Conservation (phyloP, 2,888 invertebrate genomes). For the Pseudococcus longispinus region DNA sequence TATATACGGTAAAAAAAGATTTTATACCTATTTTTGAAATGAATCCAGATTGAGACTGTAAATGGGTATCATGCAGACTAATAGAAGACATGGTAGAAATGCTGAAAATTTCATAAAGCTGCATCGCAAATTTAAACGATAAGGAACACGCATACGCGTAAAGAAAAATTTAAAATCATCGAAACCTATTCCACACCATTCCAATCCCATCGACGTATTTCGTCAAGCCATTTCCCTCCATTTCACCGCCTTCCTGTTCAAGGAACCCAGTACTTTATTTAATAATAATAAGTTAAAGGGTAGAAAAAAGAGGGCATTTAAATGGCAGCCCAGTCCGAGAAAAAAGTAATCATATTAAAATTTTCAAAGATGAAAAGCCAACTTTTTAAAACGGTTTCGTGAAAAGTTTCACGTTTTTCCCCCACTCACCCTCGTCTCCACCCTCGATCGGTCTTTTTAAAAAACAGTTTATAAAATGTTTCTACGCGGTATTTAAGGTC, state of each 20-base stretch:
- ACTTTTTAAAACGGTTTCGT: conserved; percentile 28
- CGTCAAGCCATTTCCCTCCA: neutral
- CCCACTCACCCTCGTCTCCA: neutral
- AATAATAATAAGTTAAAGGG: neutral
- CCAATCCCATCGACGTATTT: neutral
- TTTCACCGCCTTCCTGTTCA: neutral
- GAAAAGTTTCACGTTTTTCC: conserved; percentile 17
- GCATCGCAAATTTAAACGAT: neutral
- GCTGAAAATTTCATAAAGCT: too few relatives aligned
- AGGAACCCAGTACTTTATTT: neutral
- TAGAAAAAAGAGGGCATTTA: neutral
- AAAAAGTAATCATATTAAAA: conserved; percentile 22
- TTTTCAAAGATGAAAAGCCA: conserved; percentile 40
- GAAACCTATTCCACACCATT: neutral
- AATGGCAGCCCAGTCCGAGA: conserved; percentile 7
- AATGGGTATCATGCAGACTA: too few relatives aligned
- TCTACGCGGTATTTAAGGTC: conserved; percentile 28
- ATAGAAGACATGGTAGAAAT: too few relatives aligned
- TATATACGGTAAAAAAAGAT: too few relatives aligned
- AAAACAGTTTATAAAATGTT: conserved; percentile 24
- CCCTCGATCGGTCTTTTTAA: neutral
- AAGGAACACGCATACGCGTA: neutral
- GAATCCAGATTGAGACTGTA: too few relatives aligned
- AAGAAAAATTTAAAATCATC: neutral
- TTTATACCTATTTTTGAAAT: too few relatives aligned